Evolutionary conservation across 2,113 vertebrate genomes (phyloP), one percentile per base, ranked within the genome.

Genomic region (Sciurus niger): DNA sequence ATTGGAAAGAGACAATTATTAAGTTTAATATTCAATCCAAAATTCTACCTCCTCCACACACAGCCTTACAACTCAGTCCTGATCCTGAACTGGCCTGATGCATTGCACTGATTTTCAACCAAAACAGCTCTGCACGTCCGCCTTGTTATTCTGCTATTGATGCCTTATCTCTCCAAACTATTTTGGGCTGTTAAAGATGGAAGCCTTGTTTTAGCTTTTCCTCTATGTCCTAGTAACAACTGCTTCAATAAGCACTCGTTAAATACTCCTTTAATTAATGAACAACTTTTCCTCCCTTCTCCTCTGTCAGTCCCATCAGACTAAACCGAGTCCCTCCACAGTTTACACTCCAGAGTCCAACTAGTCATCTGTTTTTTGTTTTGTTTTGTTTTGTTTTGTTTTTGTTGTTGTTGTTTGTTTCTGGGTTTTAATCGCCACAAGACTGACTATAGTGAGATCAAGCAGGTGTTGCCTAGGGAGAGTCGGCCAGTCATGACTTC

Each of bases 201-300:
- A 72, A n/a, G 32, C 8, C 34, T 91, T 67, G 22, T 83, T 86
- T 91, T 76, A 89, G 51, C 32, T 84, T 93, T 89, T 43, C 10
- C 22, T 86, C 90, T 51, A 51, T n/a, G 37, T 93, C 43, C 78
- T 46, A 72, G 65, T 76, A 73, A 93, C 43, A 63, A 13, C 14
- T 85, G 43, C 86, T 68, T 84, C 58, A 65, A 34, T 72, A 89
- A 70, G 20, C 0, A 0, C 28, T 95, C 51, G 40, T 89, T 58
- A 85, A 72, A 85, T 68, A 65, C 72, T 95, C 77, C 55, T 63
- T 94, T 63, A 46, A 95, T 92, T 58, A 95, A 92, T 96, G 93
- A 96, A 79, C 2, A 6, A 25, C 60, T 58, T 28, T 95, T 84
- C 76, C n/a, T 93, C 17, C 25, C 20, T 91, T 55, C 72, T 82